Evolutionary conservation across 2,797 vertebrate genomes (phyloP), one percentile per base, ranked within the genome.

Genomic region (Anguilla marmorata): DNA sequence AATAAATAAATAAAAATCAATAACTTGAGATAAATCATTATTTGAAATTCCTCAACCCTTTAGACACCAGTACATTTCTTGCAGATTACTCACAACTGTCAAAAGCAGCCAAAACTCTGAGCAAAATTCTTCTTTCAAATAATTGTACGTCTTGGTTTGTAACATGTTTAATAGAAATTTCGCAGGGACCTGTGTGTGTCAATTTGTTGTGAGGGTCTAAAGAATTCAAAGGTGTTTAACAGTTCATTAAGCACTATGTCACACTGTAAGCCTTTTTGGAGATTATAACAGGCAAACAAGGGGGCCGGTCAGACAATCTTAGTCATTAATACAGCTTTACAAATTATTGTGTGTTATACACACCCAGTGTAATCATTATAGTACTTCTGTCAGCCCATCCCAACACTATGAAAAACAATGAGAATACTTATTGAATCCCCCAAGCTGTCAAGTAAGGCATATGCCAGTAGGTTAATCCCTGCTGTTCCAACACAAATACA

Each of bases 401-500:
- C 48, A n/a, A 52, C 48, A 88, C 63, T 48, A 16, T 69, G 69
- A 52, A 52, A 63, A 84, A 69, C 87, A 84, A 79, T 30, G 58
- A 69, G 37, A 87, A 72, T 84, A 84, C 83, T 45, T 87, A 72
- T 33, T 41, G 54, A 82, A 84, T n/a, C 84, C 83, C 27, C 33
- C 58, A 52, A 19, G 1, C 80, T 69, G 45, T 72, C 87, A 88
- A 69, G 82, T 88, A 50, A 41, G 84, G 58, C 82, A 33, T 41
- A 82, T 48, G 45, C 41, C 19, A 82, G 41, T 2, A 50, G 41
- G 45, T n/a, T 48, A 48, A 33, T 82, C 45, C 79, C 45, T 82
- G 41, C 79, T 80, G 76, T 80, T 16, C 41, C 27, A 12, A 82
- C 45, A 82, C 16, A 82, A 82, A 50, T 50, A 82, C 79, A 82